A percentile compares a stretch with the other conserved stretches of the same genome.
These are phyloP conservation scores for Apamea sordens DNA, from an alignment of 2,888 invertebrate genomes.

Conservation along the genomic window DNA sequence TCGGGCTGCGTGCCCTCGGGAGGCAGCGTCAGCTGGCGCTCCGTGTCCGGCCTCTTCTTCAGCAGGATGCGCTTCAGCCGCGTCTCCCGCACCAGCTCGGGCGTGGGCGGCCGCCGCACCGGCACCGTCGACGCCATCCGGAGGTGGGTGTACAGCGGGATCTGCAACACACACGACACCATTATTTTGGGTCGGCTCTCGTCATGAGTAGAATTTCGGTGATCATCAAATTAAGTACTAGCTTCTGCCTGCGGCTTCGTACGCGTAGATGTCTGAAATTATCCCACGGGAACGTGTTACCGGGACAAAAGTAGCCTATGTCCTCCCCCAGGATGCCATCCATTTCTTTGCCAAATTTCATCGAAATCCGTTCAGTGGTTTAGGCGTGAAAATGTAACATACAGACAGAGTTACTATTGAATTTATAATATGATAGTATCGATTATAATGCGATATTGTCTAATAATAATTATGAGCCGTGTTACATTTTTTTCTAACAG, in stretches of 20 bases:
- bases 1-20: background rate
- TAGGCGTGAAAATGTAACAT: background rate
- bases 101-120: constrained; percentile 90
- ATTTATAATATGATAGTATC: too few relatives aligned
- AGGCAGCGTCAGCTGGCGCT: constrained; percentile 40
- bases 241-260: background rate
- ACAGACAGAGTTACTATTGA: background rate
- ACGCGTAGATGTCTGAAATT: background rate
- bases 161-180: constrained; percentile 80
- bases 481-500: too few relatives aligned
- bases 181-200: background rate
- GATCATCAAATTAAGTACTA: background rate
- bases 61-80: constrained; percentile 72
- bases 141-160: constrained; percentile 93
- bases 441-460: background rate
- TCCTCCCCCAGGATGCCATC: background rate
- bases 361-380: background rate
- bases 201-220: background rate
- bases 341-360: background rate
- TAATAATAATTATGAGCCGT: too few relatives aligned
- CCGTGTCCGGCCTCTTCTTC: constrained; percentile 4
- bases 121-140: constrained; percentile 90
- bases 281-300: background rate
- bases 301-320: background rate
- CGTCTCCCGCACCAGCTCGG: constrained; percentile 87